A percentile compares a stretch with the other conserved stretches of the same genome.
phyloP scores from a whole-genome alignment of 2,797 vertebrate species.

The Clarias laeviceps region DNA sequence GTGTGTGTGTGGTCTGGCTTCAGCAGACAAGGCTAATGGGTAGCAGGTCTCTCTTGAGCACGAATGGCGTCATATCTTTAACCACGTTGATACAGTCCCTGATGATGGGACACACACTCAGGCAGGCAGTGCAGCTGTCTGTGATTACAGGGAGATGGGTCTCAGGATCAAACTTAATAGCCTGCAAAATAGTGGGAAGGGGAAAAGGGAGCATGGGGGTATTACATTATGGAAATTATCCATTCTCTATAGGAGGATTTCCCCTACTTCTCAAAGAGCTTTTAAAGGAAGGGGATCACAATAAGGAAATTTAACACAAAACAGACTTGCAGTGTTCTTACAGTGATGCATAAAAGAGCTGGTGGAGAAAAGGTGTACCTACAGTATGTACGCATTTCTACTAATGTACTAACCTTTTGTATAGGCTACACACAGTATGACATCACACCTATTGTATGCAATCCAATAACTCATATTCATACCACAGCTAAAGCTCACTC shows the following conservation, averaged over 20 bases:
- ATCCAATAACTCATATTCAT: not conserved
- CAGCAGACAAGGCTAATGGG: slow-evolving; percentile 66
- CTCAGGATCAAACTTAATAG: slow-evolving; percentile 86
- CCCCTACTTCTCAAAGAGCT: slow-evolving; percentile 17
- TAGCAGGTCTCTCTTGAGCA: slow-evolving; percentile 87
- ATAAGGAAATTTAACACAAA: not conserved
- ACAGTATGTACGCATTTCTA: too few relatives aligned
- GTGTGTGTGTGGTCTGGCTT: slow-evolving; percentile 55
- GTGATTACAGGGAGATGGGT: slow-evolving; percentile 86
- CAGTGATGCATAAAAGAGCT: not conserved
- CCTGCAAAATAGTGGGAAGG: slow-evolving; percentile 71
- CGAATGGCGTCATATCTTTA: slow-evolving; percentile 82
- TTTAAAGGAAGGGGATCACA: not conserved
- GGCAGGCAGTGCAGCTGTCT: slow-evolving; percentile 90
- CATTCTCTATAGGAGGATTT: slow-evolving; percentile 50
- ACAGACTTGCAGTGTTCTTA: not conserved
- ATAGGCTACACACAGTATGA: too few relatives aligned
- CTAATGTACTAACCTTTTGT: not conserved
- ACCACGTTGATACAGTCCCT: slow-evolving; percentile 93
- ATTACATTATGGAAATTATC: slow-evolving; percentile 59
- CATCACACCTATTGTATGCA: not conserved
- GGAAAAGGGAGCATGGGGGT: slow-evolving; percentile 48
- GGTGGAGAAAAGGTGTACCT: not conserved
- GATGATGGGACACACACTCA: slow-evolving; percentile 91
- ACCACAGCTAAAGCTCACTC: not conserved